Evolutionary conservation across 1,140 invertebrate species (phyloP).

Genomic region (Cylas formicarius): DNA sequence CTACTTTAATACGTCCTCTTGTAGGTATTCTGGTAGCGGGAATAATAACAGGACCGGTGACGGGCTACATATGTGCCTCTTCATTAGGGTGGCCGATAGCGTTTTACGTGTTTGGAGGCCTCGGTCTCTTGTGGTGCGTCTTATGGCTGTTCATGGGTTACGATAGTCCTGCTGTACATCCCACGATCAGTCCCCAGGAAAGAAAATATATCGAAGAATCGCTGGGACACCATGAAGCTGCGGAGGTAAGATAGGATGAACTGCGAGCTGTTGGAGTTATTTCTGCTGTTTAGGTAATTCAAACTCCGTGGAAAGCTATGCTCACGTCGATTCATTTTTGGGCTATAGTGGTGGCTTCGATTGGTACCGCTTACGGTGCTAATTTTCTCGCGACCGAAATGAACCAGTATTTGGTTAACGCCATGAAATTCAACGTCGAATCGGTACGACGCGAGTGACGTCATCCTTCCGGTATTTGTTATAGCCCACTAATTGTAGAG

Average conservation of each 20-base stretch:
- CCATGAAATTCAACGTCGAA: slow-evolving; percentile 63
- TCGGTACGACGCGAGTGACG: no score
- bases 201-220: slow-evolving; percentile 52
- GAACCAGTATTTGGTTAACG: slow-evolving; percentile 79
- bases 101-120: slow-evolving; percentile 67
- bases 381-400: slow-evolving; percentile 86
- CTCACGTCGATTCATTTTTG: slow-evolving; percentile 13
- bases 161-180: slow-evolving; percentile 56
- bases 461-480: no score
- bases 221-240: slow-evolving; percentile 3
- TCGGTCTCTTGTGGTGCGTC: slow-evolving; percentile 54
- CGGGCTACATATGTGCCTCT: slow-evolving; percentile 57
- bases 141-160: slow-evolving; percentile 57
- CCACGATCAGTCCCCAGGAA: slow-evolving; percentile 53
- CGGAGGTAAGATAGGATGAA: slow-evolving; percentile 4
- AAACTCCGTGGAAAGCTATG: slow-evolving; percentile 19
- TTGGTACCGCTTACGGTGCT: slow-evolving; percentile 86
- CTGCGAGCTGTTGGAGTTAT: neutral
- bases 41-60: slow-evolving; percentile 61
- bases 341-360: slow-evolving; percentile 53
- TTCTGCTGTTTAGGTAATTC: slow-evolving; percentile 9
- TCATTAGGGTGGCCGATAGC: slow-evolving; percentile 67
- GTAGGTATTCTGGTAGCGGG: slow-evolving; percentile 62
- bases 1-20: no score
- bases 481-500: no score